phyloP scores from a whole-genome alignment of 2,888 invertebrate species.

The Drosophila tanythrix region DNA sequence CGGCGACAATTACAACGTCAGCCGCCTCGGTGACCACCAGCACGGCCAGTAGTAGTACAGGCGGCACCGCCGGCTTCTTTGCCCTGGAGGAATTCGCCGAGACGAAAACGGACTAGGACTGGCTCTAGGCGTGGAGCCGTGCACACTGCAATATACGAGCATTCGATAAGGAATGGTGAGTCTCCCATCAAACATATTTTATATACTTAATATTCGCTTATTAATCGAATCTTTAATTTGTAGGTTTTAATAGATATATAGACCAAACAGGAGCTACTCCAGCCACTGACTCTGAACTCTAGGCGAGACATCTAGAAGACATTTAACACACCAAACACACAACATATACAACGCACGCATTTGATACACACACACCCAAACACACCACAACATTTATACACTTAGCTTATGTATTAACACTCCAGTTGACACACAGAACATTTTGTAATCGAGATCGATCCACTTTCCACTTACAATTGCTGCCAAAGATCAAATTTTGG shows the following conservation, averaged over 20 bases:
- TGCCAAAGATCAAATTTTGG: slow-evolving; percentile 25
- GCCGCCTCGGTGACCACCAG: slow-evolving; percentile 64
- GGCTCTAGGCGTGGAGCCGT: slow-evolving; percentile 65
- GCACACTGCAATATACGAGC: slow-evolving; percentile 66
- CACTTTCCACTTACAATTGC: slow-evolving; percentile 21
- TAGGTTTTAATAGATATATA: slow-evolving; percentile 59
- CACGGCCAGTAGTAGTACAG: slow-evolving; percentile 68
- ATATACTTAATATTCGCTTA: neutral
- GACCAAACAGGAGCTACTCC: slow-evolving; percentile 34
- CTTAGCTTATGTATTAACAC: slow-evolving; percentile 70
- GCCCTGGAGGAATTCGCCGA: slow-evolving; percentile 82
- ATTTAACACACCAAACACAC: slow-evolving; percentile 32
- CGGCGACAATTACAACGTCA: slow-evolving; percentile 49
- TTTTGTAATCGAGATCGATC: slow-evolving; percentile 17
- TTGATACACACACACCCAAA: slow-evolving; percentile 31
- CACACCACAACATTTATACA: slow-evolving; percentile 45
- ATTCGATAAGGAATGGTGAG: slow-evolving; percentile 73
- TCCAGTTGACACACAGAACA: slow-evolving; percentile 61
- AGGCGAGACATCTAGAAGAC: slow-evolving; percentile 34
- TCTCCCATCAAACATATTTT: neutral
- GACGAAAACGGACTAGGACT: slow-evolving; percentile 76
- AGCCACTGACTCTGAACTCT: slow-evolving; percentile 29
- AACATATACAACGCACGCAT: slow-evolving; percentile 29
- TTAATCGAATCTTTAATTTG: neutral
- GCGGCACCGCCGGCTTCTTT: slow-evolving; percentile 77